Conservation (phyloP, 2,797 vertebrate species). For the Staurois parvus region DNA sequence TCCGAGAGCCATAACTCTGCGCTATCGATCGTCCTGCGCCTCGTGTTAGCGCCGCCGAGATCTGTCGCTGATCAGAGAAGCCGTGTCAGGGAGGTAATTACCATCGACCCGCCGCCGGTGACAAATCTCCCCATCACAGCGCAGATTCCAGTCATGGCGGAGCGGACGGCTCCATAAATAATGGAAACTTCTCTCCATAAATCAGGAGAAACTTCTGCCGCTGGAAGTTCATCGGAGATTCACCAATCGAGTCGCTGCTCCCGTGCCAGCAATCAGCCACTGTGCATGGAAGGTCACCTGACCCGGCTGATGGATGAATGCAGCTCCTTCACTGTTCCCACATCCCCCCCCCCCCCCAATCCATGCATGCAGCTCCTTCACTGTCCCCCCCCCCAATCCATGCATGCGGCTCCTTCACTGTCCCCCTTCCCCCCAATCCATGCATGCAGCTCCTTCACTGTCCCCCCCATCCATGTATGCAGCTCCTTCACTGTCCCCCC, state of each 20-base stretch:
- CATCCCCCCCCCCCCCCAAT: too few relatives aligned
- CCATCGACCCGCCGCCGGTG: conserved; percentile 94
- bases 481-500: too few relatives aligned
- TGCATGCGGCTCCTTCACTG: too few relatives aligned
- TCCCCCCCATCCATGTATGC: too few relatives aligned
- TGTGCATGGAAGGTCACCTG: too few relatives aligned
- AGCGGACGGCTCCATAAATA: conserved; percentile 76
- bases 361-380: too few relatives aligned
- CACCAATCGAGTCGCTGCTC: conserved; percentile 25
- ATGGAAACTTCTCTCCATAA: conserved; percentile 76
- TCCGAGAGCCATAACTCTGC: conserved; percentile 91
- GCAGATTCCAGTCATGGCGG: conserved; percentile 85
- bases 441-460: not conserved
- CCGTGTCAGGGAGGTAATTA: conserved; percentile 98
- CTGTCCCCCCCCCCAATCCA: too few relatives aligned
- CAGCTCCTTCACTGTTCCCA: not conserved
- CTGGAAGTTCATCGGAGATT: conserved; percentile 34
- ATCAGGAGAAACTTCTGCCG: conserved; percentile 64
- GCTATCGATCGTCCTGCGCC: conserved; percentile 89
- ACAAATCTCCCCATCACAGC: conserved; percentile 87
- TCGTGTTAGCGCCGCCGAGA: conserved; percentile 79
- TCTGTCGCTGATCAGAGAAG: conserved; percentile 98
- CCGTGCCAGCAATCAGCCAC: not conserved
- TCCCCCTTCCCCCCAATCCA: too few relatives aligned
- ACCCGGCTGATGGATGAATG: not conserved